Conservation (phyloP, 1,140 invertebrate species). For the Rhynchophorus ferrugineus region DNA sequence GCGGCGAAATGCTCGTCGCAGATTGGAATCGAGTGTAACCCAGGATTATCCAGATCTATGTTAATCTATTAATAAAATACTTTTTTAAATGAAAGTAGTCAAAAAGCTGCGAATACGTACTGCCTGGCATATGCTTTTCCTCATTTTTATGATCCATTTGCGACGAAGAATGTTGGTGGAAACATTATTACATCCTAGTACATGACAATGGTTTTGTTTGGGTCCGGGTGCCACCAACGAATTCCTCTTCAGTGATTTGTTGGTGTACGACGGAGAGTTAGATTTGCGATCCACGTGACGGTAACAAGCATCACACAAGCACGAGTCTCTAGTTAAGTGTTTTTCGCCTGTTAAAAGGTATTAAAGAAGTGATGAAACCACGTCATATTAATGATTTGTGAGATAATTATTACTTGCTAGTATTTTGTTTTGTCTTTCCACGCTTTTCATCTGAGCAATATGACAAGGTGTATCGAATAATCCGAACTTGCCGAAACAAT, state of each 20-base stretch:
- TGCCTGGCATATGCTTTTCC: slow-evolving; percentile 61
- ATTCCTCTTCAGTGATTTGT: slow-evolving; percentile 34
- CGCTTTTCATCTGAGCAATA: slow-evolving; percentile 73
- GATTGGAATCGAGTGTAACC: slow-evolving; percentile 53
- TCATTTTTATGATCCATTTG: slow-evolving; percentile 70
- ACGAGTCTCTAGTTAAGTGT: slow-evolving; percentile 70
- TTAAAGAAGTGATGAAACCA: slow-evolving; percentile 2
- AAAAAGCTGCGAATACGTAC: slow-evolving; percentile 42
- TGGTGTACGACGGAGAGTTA: slow-evolving; percentile 52
- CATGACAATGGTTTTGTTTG: slow-evolving; percentile 48
- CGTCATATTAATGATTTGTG: too few relatives aligned
- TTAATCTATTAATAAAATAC: slow-evolving; percentile 43
- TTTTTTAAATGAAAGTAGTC: slow-evolving; percentile 4
- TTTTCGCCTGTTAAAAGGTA: slow-evolving; percentile 53
- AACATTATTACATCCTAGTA: slow-evolving; percentile 52
- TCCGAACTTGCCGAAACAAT: slow-evolving; percentile 78
- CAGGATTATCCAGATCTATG: slow-evolving; percentile 50
- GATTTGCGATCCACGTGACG: slow-evolving; percentile 73
- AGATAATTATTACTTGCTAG: slow-evolving; percentile 48
- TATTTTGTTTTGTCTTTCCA: slow-evolving; percentile 69
- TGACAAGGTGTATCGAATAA: slow-evolving; percentile 78
- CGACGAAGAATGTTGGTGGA: slow-evolving; percentile 63
- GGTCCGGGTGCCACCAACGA: slow-evolving; percentile 35
- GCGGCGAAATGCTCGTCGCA: slow-evolving; percentile 54
- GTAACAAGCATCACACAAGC: slow-evolving; percentile 77